A percentile compares a stretch with the other conserved stretches of the same genome.
These are phyloP conservation scores for Trichoplusia ni DNA, from an alignment of 1,140 invertebrate genomes.

Conservation along the genomic window DNA sequence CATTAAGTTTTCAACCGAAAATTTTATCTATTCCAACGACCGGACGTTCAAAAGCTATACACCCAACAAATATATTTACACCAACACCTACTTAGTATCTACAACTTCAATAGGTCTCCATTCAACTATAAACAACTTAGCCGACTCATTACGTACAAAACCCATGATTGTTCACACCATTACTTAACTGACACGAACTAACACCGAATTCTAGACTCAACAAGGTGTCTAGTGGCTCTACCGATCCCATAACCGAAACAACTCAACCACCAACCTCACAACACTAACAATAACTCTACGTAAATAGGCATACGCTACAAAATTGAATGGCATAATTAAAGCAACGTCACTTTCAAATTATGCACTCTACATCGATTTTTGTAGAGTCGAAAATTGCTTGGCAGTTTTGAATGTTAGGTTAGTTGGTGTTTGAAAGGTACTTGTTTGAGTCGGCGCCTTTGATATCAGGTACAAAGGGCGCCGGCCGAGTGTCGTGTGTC, in stretches of 20 bases:
- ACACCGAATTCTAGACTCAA: conserved; percentile 51
- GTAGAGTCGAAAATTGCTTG: conserved; percentile 6
- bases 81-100: background rate
- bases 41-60: too few species aligned
- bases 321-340: background rate
- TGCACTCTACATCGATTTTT: background rate
- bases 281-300: background rate
- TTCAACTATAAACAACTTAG: conserved; percentile 9
- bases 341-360: background rate
- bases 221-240: conserved; percentile 61
- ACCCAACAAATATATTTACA: background rate
- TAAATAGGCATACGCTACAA: background rate
- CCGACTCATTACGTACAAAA: conserved; percentile 22
- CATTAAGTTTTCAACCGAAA: too few species aligned
- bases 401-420: conserved; percentile 14
- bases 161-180: conserved; percentile 38
- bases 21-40: too few species aligned
- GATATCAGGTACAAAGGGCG: conserved; percentile 60
- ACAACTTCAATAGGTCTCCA: background rate
- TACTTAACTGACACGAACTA: conserved; percentile 40
- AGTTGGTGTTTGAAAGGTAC: conserved; percentile 27
- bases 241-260: background rate
- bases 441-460: conserved; percentile 67
- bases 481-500: conserved; percentile 63
- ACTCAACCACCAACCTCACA: background rate